Percentiles rank a stretch among this genome's conserved stretches.
These are phyloP conservation scores for Tuta absoluta DNA, from an alignment of 2,888 invertebrate genomes.

Conservation along the genomic window DNA sequence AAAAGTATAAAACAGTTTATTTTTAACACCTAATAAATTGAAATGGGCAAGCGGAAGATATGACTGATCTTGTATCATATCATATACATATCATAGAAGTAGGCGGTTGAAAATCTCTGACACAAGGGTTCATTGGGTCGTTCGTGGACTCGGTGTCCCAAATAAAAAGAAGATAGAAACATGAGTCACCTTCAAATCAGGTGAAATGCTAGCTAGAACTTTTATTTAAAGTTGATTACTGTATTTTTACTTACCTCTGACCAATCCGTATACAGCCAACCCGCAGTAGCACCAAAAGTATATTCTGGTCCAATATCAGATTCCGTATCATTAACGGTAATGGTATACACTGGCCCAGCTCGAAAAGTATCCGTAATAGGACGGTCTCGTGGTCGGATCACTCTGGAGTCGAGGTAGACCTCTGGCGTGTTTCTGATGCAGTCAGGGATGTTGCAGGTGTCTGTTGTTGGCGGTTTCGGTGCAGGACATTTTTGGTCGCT, in stretches of 20 bases:
- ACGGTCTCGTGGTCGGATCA: conserved; percentile 50
- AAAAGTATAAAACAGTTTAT: no score
- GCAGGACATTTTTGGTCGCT: conserved; percentile 67
- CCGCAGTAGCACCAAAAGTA: conserved; percentile 61
- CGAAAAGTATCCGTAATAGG: conserved; percentile 57
- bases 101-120: no score
- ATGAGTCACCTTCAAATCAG: no score
- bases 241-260: conserved; percentile 67
- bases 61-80: no score
- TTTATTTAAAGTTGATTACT: neutral
- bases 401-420: conserved; percentile 51
- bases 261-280: conserved; percentile 83
- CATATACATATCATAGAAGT: no score
- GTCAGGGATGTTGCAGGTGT: conserved; percentile 62
- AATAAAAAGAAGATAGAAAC: no score
- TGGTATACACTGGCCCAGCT: conserved; percentile 68
- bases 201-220: neutral
- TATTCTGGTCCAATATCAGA: conserved; percentile 68
- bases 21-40: no score
- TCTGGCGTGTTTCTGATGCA: conserved; percentile 49
- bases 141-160: no score
- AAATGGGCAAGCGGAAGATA: no score
- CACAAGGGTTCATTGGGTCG: no score
- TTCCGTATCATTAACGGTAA: conserved; percentile 62
- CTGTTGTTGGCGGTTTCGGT: conserved; percentile 58